Evolutionary conservation across 1,140 invertebrate genomes (phyloP), one percentile per base, ranked within the genome.

Genomic region (Monomorium pharaonis): DNA sequence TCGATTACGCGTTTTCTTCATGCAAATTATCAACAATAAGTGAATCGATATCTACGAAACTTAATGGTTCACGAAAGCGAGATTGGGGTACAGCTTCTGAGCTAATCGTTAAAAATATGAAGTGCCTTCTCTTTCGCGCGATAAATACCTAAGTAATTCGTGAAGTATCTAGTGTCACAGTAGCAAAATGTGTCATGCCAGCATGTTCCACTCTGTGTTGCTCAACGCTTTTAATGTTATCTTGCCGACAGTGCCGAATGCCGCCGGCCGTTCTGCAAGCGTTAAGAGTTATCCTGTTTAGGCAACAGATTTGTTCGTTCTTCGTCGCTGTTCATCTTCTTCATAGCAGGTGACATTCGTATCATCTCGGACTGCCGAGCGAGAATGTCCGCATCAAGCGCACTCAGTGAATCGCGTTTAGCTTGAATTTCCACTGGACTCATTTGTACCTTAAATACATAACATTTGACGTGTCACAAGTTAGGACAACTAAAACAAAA

Each of bases 281-380:
- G 94, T 94, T 95, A 95, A 94, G 94, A 94, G 37, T 92, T 90
- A 49, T 94, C 92, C 74, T 92, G 91, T 30, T 92, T 92, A 33
- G 90, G 69, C 58, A 94, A 86, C 30, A 95, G 86, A 87, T 92
- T 94, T 42, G 91, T 88, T 75, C 84, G 92, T 49, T 94, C 93
- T 24, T 93, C 92, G 0, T 94, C 92, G 1, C 91, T 90, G 2
- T 70, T 70, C 7, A 88, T 75, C 27, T 90, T 92, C 80, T 92
- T 93, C 2, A n/a, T 33, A 0, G 56, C 67, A 2, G 91, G 87
- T 33, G 93, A 76, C 1, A 92, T 76, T 49, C 87, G 75, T 0
- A 88, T 83, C 0, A 88, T 88, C 60, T 93, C 93, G 9, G 75
- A 24, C 42, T 94, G 91, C 10, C 92, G 85, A 5, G 69, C 54